phyloP scores from a whole-genome alignment of 2,797 vertebrate genomes.

The Gouania willdenowi region DNA sequence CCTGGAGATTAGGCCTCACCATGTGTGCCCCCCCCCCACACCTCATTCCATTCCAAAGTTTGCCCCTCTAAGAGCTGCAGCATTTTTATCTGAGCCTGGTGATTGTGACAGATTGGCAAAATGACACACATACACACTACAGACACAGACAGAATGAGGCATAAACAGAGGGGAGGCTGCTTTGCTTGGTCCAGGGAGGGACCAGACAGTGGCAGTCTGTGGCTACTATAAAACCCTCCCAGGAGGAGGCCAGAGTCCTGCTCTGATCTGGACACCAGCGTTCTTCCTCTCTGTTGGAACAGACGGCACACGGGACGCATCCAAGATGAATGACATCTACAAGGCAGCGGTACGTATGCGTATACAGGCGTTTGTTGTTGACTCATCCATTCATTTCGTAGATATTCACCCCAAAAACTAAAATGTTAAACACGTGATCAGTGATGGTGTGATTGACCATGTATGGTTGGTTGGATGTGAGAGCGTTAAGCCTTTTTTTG shows the following conservation, averaged over 20 bases:
- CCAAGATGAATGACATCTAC: constrained; percentile 82
- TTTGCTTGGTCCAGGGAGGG: constrained; percentile 46
- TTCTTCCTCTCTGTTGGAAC: constrained; percentile 42
- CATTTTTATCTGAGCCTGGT: constrained; percentile 75
- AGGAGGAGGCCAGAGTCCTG: constrained; percentile 60
- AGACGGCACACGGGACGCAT: too few species aligned
- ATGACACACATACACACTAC: constrained; percentile 62
- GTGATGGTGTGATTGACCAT: too few species aligned
- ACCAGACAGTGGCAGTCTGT: constrained; percentile 42
- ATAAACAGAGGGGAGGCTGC: constrained; percentile 39
- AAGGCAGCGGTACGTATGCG: constrained; percentile 82
- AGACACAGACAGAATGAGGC: constrained; percentile 41
- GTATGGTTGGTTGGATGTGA: too few species aligned
- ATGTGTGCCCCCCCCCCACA: constrained; percentile 26
- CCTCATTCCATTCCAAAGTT: constrained; percentile 71
- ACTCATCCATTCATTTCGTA: too few species aligned
- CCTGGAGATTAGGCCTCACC: constrained; percentile 61
- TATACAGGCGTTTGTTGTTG: too few species aligned
- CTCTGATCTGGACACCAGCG: constrained; percentile 57
- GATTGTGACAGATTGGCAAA: constrained; percentile 74
- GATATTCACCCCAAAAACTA: too few species aligned
- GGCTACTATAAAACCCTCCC: constrained; percentile 68
- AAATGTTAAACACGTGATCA: too few species aligned
- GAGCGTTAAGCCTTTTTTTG: too few species aligned
- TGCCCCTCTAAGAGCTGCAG: constrained; percentile 63